A percentile compares a stretch with the other conserved stretches of the same genome.
These are phyloP conservation scores for Nyctalus aviator DNA, from an alignment of 2,797 vertebrate genomes.

Conservation along the genomic window DNA sequence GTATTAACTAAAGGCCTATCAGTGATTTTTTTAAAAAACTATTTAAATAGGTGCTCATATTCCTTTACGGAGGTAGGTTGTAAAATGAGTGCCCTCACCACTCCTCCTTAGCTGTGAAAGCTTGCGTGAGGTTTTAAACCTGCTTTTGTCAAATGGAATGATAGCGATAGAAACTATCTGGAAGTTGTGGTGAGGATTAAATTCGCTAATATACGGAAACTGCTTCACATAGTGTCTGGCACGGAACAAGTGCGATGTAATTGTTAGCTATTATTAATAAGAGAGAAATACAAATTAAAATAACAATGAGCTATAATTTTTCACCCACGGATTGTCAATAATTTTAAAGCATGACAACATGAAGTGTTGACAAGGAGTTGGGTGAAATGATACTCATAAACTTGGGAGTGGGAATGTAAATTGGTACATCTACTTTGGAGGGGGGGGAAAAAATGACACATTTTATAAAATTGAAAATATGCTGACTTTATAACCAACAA, in stretches of 20 bases:
- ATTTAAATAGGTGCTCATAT: not conserved
- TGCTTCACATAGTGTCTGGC: not conserved
- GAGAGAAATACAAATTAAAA: conserved; percentile 70
- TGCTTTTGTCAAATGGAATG: not conserved
- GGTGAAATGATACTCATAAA: conserved; percentile 49
- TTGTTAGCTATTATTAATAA: conserved; percentile 61
- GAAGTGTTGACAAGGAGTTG: conserved; percentile 71
- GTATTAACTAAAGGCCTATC: not conserved
- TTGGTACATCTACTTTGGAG: conserved; percentile 1
- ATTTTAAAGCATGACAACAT: conserved; percentile 68
- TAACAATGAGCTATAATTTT: conserved; percentile 74
- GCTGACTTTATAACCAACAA: not conserved
- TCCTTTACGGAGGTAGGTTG: not conserved
- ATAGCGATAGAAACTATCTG: not conserved
- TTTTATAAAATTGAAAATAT: conserved; percentile 50
- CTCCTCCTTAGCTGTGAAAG: not conserved
- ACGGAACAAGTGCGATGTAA: not conserved
- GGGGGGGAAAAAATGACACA: not conserved
- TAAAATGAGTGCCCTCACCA: accelerated
- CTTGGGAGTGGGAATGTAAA: conserved; percentile 60
- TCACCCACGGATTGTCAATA: conserved; percentile 74
- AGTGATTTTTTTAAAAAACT: not conserved
- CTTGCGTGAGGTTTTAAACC: not conserved
- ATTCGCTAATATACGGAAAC: conserved; percentile 14
- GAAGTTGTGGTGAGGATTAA: not conserved